phyloP scores from a whole-genome alignment of 2,113 vertebrate genomes.

The Callithrix jacchus region DNA sequence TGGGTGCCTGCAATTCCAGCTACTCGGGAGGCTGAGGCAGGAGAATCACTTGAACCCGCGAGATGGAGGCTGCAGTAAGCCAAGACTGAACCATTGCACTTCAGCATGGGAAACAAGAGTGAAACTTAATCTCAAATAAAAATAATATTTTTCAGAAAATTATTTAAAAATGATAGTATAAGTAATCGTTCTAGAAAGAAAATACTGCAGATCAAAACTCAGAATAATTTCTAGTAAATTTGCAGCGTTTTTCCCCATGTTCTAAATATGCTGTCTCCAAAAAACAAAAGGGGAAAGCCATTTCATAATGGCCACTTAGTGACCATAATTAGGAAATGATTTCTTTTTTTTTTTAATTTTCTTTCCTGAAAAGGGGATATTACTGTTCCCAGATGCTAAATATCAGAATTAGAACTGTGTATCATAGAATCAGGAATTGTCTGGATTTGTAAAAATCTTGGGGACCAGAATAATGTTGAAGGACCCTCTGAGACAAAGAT shows the following conservation, averaged over 20 bases:
- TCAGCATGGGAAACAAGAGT: too few species aligned
- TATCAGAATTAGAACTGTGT: not conserved
- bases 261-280: not conserved
- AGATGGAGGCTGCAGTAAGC: too few species aligned
- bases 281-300: not conserved
- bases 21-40: too few species aligned
- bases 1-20: too few species aligned
- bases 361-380: not conserved
- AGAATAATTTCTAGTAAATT: not conserved
- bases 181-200: not conserved
- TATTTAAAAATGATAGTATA: not conserved
- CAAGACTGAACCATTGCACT: too few species aligned
- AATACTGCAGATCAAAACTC: not conserved
- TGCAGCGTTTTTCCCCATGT: not conserved
- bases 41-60: too few species aligned
- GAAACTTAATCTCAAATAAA: too few species aligned
- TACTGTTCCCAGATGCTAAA: not conserved
- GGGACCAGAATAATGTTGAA: not conserved
- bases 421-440: not conserved
- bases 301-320: not conserved
- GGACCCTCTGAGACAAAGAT: not conserved
- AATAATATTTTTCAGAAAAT: not conserved
- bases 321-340: not conserved
- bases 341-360: not conserved
- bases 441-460: not conserved